Evolutionary conservation across 2,113 vertebrate genomes (phyloP), one percentile per base, ranked within the genome.

Genomic region (Chrysochloris asiatica): DNA sequence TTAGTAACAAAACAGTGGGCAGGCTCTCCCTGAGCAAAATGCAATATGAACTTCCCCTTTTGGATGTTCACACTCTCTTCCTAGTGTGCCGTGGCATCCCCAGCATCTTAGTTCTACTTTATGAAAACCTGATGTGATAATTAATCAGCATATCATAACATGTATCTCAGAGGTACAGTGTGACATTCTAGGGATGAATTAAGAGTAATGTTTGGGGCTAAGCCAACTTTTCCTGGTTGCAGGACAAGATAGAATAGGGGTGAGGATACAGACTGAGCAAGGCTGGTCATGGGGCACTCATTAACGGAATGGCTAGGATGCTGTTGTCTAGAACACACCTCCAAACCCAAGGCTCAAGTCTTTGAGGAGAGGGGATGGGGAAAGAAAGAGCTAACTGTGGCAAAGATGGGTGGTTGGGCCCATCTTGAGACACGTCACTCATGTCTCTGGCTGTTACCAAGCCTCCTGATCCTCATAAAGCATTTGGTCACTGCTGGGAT

Each of bases 1-100:
- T 47, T 52, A 33, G 19, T 0, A 24, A 45, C 54, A 13, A 22
- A n/a, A 36, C 9, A 2, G 8, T 0, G 67, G 43, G 47, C 0
- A 24, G 77, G 38, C 24, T 45, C 6, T 38, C 24, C 9, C 43
- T 0, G 72, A 43, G 6, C n/a, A 9, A 22, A 47, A 36, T 8
- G 59, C 72, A 41, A 22, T 0, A 6, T 11, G 4, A 63, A 50
- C 28, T 26, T 38, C 17, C 73, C 24, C n/a, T 11, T 19, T 6
- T 12, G 30, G 22, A 17, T 17, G 54, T 24, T 36, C 11, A 4
- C 8, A 8, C 30, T 11, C 9, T 28, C 56, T 12, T 48, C 45
- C 59, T 4, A 14, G 30, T 7, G 1, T 4, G 6, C 41, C 71
- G 17, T 28, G 76, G n/a, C 67, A 45, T 26, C 24, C 84, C 30